Evolutionary conservation across 2,797 vertebrate species (phyloP), one percentile per base, ranked within the genome.

Genomic region (Takifugu ocellatus): DNA sequence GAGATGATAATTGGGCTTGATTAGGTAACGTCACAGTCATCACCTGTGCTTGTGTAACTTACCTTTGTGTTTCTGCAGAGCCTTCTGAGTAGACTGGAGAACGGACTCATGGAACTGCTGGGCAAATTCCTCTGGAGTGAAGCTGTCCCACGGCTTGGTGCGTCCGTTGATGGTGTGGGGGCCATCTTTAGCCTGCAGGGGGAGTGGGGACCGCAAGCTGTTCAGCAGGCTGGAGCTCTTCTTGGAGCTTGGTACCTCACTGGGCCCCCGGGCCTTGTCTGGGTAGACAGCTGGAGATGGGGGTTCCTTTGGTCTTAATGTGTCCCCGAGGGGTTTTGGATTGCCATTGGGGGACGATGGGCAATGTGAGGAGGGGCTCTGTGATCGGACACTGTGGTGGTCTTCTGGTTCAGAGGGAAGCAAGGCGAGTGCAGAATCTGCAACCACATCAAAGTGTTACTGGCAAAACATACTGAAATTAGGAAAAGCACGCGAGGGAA

Each of bases 61-160:
- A 97, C 97, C 95, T 96, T 97, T 98, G 82, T 97, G 95, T 88
- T 97, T 98, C 90, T 98, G 96, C 84, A 98, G 78, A 3, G 96
- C 95, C 79, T 97, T 98, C 90, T 99, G 97, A 0, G 96, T 99
- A 66, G 96, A 98, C 91, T 99, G 97, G 74, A 99, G 90, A 76
- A 99, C 97, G 0, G 97, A 99, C 75, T 98, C 96, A 0, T 99
- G 97, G 88, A 99, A 99, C 88, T 99, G 96, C 70, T 98, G 97
- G 29, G 97, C 96, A 3, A 98, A 99, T 75, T 98, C 96, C 78
- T 98, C 97, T 0, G 96, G 94, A 3, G 94, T 88, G 84, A 97
- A 96, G 66, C 92, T 96, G 49, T 97, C 96, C 96, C 96, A 98
- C 7, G 94, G 91, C 85, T 95, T 95, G 89, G 88, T 94, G 88